Percentiles rank a stretch among this genome's conserved stretches.
phyloP scores from a whole-genome alignment of 2,888 invertebrate species.

The Pyrrhosoma nymphula region DNA sequence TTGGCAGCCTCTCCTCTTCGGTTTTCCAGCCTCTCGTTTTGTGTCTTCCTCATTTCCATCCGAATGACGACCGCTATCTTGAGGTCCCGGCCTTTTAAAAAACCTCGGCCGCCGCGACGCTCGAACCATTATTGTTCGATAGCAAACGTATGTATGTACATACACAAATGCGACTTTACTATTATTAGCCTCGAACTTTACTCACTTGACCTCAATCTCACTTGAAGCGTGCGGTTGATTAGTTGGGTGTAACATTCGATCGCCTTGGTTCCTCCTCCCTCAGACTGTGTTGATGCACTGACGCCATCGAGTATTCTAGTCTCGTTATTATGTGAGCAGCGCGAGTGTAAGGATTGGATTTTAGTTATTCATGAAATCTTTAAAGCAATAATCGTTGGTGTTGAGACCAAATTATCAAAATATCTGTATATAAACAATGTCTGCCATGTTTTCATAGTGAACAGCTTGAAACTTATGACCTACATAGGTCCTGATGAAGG shows the following conservation, averaged over 20 bases:
- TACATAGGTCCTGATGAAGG: too few species aligned
- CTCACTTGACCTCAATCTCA: conserved; percentile 27
- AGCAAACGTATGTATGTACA: background rate
- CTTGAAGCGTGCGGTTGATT: conserved; percentile 2
- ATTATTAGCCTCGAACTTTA: conserved; percentile 39
- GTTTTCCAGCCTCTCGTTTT: background rate
- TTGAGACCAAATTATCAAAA: background rate
- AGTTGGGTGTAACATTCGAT: conserved; percentile 13
- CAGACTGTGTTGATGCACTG: background rate
- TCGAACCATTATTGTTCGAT: background rate
- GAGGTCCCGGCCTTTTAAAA: conserved; percentile 3
- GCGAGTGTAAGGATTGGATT: background rate
- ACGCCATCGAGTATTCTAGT: background rate
- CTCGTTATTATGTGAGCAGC: background rate
- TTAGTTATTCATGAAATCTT: background rate
- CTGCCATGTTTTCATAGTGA: too few species aligned
- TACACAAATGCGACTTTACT: background rate
- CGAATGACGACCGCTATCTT: conserved; percentile 7
- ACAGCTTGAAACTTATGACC: too few species aligned
- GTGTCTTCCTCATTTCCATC: background rate
- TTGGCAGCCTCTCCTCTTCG: background rate
- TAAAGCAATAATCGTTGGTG: background rate
- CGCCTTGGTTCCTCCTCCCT: background rate
- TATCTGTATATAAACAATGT: too few species aligned
- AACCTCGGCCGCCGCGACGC: background rate